These are phyloP conservation scores for Drosophila hamatofila DNA, from an alignment of 2,888 invertebrate genomes.

Conservation along the genomic window DNA sequence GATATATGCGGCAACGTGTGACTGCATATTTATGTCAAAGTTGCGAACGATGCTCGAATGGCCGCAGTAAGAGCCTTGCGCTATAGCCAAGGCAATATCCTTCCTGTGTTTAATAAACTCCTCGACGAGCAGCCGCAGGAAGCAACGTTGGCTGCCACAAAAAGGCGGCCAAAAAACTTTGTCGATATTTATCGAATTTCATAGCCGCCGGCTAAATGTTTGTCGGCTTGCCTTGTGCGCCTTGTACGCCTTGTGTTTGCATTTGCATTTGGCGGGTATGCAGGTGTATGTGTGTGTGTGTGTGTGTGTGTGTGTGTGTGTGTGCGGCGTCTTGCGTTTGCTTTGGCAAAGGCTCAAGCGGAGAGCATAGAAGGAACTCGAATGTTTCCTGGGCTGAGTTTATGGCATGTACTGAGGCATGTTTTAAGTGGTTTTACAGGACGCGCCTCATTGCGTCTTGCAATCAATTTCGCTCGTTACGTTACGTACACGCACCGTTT, in stretches of 20 bases:
- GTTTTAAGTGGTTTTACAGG: constrained; percentile 84
- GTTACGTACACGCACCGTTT: constrained; percentile 66
- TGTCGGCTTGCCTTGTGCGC: constrained; percentile 59
- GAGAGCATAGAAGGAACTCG: constrained; percentile 17
- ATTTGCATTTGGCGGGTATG: constrained; percentile 40
- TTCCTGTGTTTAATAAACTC: constrained; percentile 79
- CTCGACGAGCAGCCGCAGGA: constrained; percentile 19
- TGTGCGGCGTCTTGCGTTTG: constrained; percentile 27
- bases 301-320: constrained; percentile 17
- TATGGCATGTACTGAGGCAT: constrained; percentile 83
- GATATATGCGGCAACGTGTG: constrained; percentile 26
- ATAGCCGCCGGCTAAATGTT: constrained; percentile 78
- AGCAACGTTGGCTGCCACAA: constrained; percentile 20
- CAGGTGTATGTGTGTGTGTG: constrained; percentile 14
- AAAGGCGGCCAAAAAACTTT: constrained; percentile 57
- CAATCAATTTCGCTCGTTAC: constrained; percentile 80
- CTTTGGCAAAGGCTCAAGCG: constrained; percentile 39
- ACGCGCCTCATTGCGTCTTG: constrained; percentile 83
- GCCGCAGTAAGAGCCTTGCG: constrained; percentile 13
- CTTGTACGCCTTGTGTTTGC: constrained; percentile 32
- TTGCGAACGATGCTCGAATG: constrained; percentile 56
- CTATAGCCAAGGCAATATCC: constrained; percentile 54
- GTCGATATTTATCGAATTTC: constrained; percentile 82
- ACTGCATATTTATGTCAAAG: constrained; percentile 72
- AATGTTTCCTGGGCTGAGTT: constrained; percentile 65